Evolutionary conservation across 1,140 invertebrate species (phyloP), one percentile per base, ranked within the genome.

Genomic region (Sesamia nonagrioides): DNA sequence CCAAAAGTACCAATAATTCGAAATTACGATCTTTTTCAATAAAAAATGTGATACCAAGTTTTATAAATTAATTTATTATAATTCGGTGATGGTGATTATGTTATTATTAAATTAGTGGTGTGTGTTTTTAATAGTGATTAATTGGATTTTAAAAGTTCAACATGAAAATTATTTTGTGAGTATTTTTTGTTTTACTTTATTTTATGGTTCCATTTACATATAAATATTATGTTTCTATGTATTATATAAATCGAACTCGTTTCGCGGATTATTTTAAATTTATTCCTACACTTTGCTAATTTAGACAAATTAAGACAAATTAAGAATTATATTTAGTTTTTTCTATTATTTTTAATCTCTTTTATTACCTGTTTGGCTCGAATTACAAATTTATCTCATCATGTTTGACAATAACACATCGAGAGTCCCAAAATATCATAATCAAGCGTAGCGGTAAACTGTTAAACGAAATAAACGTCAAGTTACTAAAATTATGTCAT

Each of bases 101-200:
- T 63, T 48, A 35, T 15, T 75, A 37, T 13, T 54, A n/a, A 69
- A 69, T 71, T 54, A 71, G 68, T 71, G 68, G 18, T 54, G 56
- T 75, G 58, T 48, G n/a, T 48, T 45, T 73, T 50, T 45, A 18
- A 33, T 33, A 33, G 66, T 69, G 66, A 60, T 45, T 6, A 13
- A 61, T 74, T 48, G 58, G 58, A 63, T 50, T 50, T 63, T 75
- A 21, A 60, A 35, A 45, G 42, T 50, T 75, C 73, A 75, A 75
- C 73, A 75, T 75, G 73, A 75, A 75, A 37, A 42, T 48, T 42
- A n/a, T 75, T 37, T 50, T 75, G 73, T 75, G 21, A 75, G 73
- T 75, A 75, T 61, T 37, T 58, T 42, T 73, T 48, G 50, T 63
- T 13, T 63, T 37, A 37, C 37, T 11, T 13, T 37, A 4, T 15